Evolutionary conservation across 2,888 invertebrate species (phyloP), one percentile per base, ranked within the genome.

Genomic region (Branchellion lobata): DNA sequence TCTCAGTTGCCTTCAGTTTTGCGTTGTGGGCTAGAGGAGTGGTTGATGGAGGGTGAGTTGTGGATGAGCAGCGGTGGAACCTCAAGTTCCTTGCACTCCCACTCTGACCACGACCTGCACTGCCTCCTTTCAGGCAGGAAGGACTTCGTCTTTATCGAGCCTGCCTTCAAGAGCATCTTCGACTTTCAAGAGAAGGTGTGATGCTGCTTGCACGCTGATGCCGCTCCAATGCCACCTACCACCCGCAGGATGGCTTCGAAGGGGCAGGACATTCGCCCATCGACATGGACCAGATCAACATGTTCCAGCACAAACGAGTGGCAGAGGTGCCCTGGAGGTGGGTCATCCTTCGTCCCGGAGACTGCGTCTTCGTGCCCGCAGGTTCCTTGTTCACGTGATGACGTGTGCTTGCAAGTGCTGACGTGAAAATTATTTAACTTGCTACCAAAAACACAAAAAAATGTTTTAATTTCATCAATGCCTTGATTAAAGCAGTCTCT

Each of bases 61-160:
- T 87, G 87, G 87, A 87, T 87, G 85, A 85, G 86, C 80, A 84
- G 84, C 61, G 88, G 88, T 1, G 86, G 86, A 1, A 87, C 87
- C 1, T 82, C 85, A 24, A 86, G 86, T 24, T 81, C 85, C 21
- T 83, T 88, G 0, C 87, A 87, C 81, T 85, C 86, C 27, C 87
- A 87, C 80, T 85, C 86, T 3, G 86, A 87, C 81, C 86, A 87
- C 81, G 85, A 86, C 81, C 81, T 87, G 3, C 87, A 87, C 82
- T 88, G 88, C 82, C 84, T 87, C 18, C 80, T 87, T 21, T 85
- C 86, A 74, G 88, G 88, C 0, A 82, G 87, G n/a, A 86, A 87
- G 78, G 88, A 88, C 81, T 87, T 87, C 81, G 86, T 87, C 61
- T 80, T 87, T 27, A 85, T 87, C 5, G 85, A 86, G 27, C 80